Evolutionary conservation across 2,113 vertebrate genomes (phyloP).

Genomic region (Xenus cinereus): DNA sequence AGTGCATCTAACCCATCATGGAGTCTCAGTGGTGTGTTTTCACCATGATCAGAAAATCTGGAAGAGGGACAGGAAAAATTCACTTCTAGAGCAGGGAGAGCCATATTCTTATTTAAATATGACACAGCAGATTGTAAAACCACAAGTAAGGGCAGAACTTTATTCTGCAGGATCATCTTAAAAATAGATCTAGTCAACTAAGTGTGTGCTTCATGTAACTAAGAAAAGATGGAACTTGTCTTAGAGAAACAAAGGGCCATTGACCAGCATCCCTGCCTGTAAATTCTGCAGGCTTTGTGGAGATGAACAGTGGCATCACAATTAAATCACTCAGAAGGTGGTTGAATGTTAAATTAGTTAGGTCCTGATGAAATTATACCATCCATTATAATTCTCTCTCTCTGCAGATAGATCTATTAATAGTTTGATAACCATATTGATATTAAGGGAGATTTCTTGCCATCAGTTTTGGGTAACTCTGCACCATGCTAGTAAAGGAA

Average conservation of each 20-base stretch:
- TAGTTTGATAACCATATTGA: background rate
- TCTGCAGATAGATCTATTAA: background rate
- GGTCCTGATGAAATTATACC: background rate
- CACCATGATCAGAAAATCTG: background rate
- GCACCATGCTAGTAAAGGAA: background rate
- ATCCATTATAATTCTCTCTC: background rate
- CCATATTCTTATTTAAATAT: background rate
- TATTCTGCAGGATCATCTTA: background rate
- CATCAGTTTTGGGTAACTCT: background rate
- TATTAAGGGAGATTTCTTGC: background rate
- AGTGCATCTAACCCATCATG: rapidly evolving
- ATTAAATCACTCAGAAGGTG: background rate
- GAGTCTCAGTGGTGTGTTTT: background rate
- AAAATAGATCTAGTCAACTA: background rate
- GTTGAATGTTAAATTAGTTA: background rate
- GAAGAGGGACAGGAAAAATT: background rate
- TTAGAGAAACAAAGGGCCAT: background rate
- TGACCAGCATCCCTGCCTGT: background rate
- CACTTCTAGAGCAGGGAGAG: background rate
- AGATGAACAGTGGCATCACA: background rate
- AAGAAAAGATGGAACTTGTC: background rate
- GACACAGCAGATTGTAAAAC: background rate
- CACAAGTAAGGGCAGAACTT: background rate
- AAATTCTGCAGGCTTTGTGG: background rate
- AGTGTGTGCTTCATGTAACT: background rate